phyloP scores from a whole-genome alignment of 2,888 invertebrate genomes.

The Synergus japonicus region DNA sequence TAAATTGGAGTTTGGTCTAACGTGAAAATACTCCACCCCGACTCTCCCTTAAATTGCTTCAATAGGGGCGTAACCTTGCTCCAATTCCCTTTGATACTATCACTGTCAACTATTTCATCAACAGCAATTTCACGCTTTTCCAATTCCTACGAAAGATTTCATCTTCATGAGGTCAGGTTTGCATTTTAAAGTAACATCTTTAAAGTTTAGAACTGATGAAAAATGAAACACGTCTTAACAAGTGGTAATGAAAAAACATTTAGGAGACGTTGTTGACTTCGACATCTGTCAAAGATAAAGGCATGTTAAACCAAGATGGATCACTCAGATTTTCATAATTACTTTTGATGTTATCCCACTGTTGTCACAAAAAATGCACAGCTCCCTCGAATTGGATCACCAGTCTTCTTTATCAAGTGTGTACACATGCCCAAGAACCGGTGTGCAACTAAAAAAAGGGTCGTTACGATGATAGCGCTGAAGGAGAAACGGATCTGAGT shows the following conservation, averaged over 20 bases:
- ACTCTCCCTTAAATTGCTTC: constrained; percentile 3
- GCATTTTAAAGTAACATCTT: not conserved
- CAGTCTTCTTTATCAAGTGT: not conserved
- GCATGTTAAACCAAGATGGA: not conserved
- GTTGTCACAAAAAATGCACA: not conserved
- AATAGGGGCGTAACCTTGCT: not conserved
- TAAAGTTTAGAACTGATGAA: not conserved
- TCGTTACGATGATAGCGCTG: constrained; percentile 18
- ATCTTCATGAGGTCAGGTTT: not conserved
- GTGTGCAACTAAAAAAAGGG: constrained; percentile 3
- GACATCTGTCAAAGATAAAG: not conserved
- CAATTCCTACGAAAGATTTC: not conserved
- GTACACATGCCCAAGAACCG: constrained; percentile 6
- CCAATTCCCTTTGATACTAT: not conserved
- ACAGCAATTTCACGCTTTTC: not conserved
- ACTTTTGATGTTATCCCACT: not conserved
- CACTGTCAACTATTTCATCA: not conserved
- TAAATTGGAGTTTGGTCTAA: constrained; percentile 56
- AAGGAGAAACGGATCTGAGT: constrained; percentile 13
- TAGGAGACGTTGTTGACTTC: not conserved
- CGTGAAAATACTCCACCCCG: constrained; percentile 43
- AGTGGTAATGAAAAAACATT: not conserved
- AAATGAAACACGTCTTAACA: not conserved
- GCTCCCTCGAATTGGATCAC: not conserved
- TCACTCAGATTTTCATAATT: not conserved